Base-by-base conservation (phyloP, 2,888 invertebrate species). In the Metacarcinus magister region DNA sequence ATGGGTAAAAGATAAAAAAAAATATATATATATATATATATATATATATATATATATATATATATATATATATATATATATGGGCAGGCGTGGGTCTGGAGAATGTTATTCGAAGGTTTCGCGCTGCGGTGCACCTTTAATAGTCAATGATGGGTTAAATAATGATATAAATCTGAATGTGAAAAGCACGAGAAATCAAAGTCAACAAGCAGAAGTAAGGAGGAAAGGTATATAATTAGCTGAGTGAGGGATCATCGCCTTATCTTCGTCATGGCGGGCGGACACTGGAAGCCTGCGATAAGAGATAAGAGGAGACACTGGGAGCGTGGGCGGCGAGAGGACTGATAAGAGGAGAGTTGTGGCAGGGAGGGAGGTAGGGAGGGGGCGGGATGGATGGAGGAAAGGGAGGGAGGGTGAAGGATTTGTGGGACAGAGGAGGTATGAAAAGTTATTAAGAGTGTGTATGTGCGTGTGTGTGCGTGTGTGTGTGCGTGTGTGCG, bases 231-330 rank as follows among this genome's bases (percentile, higher is more conserved):
- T 67, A 67, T 67, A 67, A 67, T 67, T 67, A 23, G 67, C 16
- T 16, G 54, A 67, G 19, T 67, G 23, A 67, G 19, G 67, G 67
- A 67, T 23, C 67, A 67, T 67, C 67, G 67, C 67, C 19, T 16
- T 67, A 67, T 67, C 19, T 67, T 67, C 67, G 19, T 67, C 67
- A 10, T 67, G 60, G 60, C 67, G 67, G 67, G 67, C 48, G 67
- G 67, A 67, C 67, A 67, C 67, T 67, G 67, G n/a, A 67, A 67
- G 67, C 67, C 67, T 67, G 67, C n/a, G 67, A 67, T 67, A 67
- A 67, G 67, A 67, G 54, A 67, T 67, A 54, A 54, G 54, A 54
- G 54, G 89, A 89, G 89, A 89, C 16, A 89, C 44, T 23, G 90
- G 13, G 43, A 39, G 43, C 13, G 90, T 39, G 90, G 43, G 90